These are phyloP conservation scores for Bombus ignitus DNA, from an alignment of 1,140 invertebrate genomes.

Conservation along the genomic window DNA sequence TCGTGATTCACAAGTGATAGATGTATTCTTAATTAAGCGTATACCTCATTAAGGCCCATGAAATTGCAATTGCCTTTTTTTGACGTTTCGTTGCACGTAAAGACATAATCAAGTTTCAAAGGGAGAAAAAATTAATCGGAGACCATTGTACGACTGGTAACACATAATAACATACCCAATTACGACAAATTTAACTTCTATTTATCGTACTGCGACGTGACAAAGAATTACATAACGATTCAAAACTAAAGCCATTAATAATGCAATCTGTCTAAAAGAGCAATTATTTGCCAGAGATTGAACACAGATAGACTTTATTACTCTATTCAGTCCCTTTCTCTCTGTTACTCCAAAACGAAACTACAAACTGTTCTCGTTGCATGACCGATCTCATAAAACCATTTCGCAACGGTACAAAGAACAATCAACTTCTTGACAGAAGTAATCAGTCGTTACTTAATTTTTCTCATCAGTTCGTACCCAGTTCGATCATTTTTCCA, in stretches of 20 bases:
- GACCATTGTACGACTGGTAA: neutral
- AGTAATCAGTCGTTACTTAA: neutral
- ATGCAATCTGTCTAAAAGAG: neutral
- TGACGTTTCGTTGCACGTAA: neutral
- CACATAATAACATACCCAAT: neutral
- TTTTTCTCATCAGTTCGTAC: neutral
- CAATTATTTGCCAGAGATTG: neutral
- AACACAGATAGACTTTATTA: neutral
- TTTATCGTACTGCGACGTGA: neutral
- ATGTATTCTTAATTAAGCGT: conserved; percentile 20
- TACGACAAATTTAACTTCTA: neutral
- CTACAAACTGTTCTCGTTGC: neutral
- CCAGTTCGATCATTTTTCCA: neutral
- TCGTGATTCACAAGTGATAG: neutral
- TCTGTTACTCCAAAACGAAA: neutral
- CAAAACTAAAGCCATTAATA: neutral
- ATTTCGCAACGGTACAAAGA: neutral
- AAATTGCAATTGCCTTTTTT: conserved; percentile 7
- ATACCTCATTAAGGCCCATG: neutral
- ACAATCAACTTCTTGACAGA: neutral
- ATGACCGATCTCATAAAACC: neutral
- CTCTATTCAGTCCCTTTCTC: neutral
- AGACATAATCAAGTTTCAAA: neutral
- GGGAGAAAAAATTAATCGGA: neutral
- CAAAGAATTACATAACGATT: neutral